Conservation (phyloP, 2,797 vertebrate genomes). For the Paramormyrops hopkinsi region DNA sequence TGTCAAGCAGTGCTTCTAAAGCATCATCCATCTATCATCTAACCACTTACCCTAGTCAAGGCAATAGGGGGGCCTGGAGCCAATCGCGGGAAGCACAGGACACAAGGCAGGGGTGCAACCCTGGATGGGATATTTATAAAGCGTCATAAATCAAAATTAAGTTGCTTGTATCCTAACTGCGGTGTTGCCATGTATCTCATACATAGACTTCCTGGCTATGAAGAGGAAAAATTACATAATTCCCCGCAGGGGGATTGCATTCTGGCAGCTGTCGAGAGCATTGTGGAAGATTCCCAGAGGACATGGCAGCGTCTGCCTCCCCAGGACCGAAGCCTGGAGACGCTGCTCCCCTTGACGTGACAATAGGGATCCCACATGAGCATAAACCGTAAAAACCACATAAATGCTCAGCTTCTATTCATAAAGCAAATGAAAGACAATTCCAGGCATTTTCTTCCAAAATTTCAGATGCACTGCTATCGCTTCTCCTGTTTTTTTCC, state of each 20-base stretch:
- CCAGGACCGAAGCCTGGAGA: neutral
- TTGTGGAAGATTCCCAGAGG: neutral
- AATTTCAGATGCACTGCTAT: neutral
- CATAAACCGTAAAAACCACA: neutral
- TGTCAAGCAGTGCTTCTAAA: neutral
- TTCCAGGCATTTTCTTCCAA: neutral
- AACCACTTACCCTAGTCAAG: neutral
- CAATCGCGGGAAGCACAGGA: neutral
- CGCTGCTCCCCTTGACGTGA: neutral
- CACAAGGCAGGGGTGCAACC: neutral
- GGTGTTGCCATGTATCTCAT: neutral
- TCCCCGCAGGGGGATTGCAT: constrained; percentile 24
- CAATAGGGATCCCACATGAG: neutral
- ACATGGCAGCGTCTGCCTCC: neutral
- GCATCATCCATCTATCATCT: neutral
- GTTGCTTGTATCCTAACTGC: neutral
- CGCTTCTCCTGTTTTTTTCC: neutral
- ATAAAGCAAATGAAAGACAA: neutral
- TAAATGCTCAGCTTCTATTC: neutral
- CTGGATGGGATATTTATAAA: neutral
- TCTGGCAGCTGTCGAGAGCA: neutral
- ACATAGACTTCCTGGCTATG: constrained; percentile 17
- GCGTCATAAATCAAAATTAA: constrained; percentile 11
- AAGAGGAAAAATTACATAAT: constrained; percentile 24
- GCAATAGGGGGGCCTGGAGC: neutral